Evolutionary conservation across 2,113 vertebrate species (phyloP).

Genomic region (Pseudorasbora parva): DNA sequence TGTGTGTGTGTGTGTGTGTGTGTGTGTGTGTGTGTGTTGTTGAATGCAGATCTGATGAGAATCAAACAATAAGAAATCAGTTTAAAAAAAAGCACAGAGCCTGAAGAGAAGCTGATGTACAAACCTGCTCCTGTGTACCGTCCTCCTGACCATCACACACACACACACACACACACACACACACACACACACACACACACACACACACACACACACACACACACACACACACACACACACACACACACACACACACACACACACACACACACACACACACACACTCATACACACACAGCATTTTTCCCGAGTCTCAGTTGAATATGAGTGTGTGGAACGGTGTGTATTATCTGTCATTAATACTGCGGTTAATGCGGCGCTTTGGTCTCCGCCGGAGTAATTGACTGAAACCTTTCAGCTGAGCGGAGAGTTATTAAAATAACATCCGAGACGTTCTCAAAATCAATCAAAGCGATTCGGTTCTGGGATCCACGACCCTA

Average conservation of each 20-base stretch:
- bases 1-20: too few relatives aligned
- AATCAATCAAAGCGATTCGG: slow-evolving; percentile 44
- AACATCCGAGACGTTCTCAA: slow-evolving; percentile 38
- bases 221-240: not conserved
- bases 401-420: slow-evolving; percentile 38
- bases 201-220: not conserved
- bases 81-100: not conserved
- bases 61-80: not conserved
- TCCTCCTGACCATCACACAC: not conserved
- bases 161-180: not conserved
- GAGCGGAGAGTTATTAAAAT: slow-evolving; percentile 54
- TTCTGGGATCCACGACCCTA: not conserved
- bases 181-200: not conserved
- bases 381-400: slow-evolving; percentile 40
- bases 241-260: not conserved
- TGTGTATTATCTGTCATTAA: slow-evolving; percentile 40
- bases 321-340: not conserved
- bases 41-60: not conserved
- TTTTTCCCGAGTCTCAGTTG: not conserved
- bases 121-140: not conserved
- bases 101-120: not conserved
- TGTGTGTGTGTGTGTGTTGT: too few relatives aligned
- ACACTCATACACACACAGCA: not conserved
- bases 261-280: not conserved
- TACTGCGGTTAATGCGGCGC: slow-evolving; percentile 46